Evolutionary conservation across 1,140 invertebrate species (phyloP), one percentile per base, ranked within the genome.

Genomic region (Drosophila willistoni): DNA sequence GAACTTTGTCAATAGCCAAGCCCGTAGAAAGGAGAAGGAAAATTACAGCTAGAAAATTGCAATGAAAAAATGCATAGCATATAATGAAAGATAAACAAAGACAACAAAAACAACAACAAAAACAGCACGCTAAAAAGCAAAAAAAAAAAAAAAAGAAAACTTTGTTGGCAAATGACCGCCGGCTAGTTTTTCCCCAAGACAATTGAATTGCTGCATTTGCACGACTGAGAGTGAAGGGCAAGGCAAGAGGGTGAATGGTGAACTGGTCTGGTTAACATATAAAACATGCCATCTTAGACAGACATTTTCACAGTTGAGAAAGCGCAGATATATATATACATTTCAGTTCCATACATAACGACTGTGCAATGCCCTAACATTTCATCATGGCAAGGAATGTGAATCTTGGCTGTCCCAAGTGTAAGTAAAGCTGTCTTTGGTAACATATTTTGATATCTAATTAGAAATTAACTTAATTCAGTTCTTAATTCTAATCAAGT

Each of bases 71-170:
- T 42, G 12, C 55, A 39, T 9, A 61, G 25, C 77, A 73, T 61
- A 54, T 77, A 68, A 79, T 68, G 68, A 66, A 77, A 77, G 36
- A 47, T 66, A 56, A 64, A 79, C 54, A 57, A 59, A 71, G 66
- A 68, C 64, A 44, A 17, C 44, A 66, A 39, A n/a, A 34, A 33
- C 29, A 51, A 51, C 17, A 51, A 22, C 22, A 25, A 25, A 2
- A 25, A 25, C 22, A 25, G 22, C n/a, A 44, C 33, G 36, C 9
- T 39, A 10, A 19, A 19, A 9, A 19, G 14, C 13, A 42, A 42
- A n/a, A 12, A 44, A 44, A 47, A 25, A 25, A 42, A 42, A n/a
- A 12, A 44, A 44, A 19, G 3, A 25, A 51, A 51, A 19, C 19
- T 51, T 51, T 51, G 9, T 12, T 51, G 4, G 44, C 9, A 51